Conservation (phyloP, 2,888 invertebrate genomes). For the Agrochola macilenta region DNA sequence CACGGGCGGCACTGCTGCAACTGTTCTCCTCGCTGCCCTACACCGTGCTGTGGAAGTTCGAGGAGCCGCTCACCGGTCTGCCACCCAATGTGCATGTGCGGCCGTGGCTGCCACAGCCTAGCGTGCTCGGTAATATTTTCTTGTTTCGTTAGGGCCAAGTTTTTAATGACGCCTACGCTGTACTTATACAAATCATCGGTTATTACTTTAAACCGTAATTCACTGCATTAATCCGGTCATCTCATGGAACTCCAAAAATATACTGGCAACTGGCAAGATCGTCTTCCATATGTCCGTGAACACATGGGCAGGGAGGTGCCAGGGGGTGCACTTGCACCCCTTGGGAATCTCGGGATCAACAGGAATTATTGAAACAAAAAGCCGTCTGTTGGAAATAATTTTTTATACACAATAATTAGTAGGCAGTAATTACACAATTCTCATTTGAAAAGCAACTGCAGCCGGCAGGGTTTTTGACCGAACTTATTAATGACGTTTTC, state of each 20-base stretch:
- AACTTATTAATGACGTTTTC: no score
- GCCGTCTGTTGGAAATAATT: no score
- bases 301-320: no score
- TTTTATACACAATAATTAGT: no score
- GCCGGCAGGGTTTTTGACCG: no score
- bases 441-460: no score
- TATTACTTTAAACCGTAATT: not conserved
- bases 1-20: constrained; percentile 70
- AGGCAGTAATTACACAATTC: no score
- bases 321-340: no score
- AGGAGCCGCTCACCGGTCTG: constrained; percentile 75
- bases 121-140: constrained; percentile 82
- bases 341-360: no score
- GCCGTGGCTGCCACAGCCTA: constrained; percentile 89
- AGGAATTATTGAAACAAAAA: no score
- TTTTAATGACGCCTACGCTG: not conserved
- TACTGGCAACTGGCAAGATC: not conserved
- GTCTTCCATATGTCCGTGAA: not conserved
- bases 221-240: not conserved
- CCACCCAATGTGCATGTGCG: constrained; percentile 85
- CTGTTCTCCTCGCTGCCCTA: constrained; percentile 75
- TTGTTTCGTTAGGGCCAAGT: no score
- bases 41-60: constrained; percentile 89
- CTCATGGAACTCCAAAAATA: not conserved
- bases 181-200: not conserved